Base-by-base conservation (phyloP, 2,113 vertebrate species). In the Blennius ocellaris region DNA sequence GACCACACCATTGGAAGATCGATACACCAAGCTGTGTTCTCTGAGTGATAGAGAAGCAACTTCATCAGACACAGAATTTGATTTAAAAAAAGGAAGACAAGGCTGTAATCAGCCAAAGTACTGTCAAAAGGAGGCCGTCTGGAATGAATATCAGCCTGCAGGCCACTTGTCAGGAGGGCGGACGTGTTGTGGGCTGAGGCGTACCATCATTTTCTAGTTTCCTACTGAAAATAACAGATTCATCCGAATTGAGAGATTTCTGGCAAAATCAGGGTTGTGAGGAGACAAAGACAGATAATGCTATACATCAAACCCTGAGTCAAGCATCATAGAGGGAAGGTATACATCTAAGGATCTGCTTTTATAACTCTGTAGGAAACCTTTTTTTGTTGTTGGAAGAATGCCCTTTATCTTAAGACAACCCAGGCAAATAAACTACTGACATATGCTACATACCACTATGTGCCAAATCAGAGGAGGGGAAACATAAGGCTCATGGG, bases 31-130 rank as follows among this genome's bases (percentile, higher is more conserved):
- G 52, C 14, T 16, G 54, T 45, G 6, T 11, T 45, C 5, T 11
- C 37, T 48, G 38, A 68, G 37, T 41, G 21, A 50, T 16, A 41
- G 15, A 41, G 36, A 61, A 6, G 50, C 8, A 55, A 43, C 16
- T 48, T 49, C 36, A 61, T 60, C 57, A 50, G 10, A 53, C 9
- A 30, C 43, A 63, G 47, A 30, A 55, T 73, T 56, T 36, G 16
- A 21, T 48, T 30, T 30, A 30, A 30, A 30, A 30, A 73, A 55
- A 11, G 11, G 0, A 68, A 61, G 11, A 21, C 15, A 44, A 48
- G 6, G 10, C 39, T 14, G 11, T 8, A 14, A 43, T 56, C 52
- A 50, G 44, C 37, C 47, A 76, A 55, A 21, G 8, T 43, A 12
- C 10, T 37, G 11, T 49, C 7, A 12, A 61, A 54, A 52, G 30